These are phyloP conservation scores for Mareca penelope DNA, from an alignment of 2,797 vertebrate species.

Conservation along the genomic window DNA sequence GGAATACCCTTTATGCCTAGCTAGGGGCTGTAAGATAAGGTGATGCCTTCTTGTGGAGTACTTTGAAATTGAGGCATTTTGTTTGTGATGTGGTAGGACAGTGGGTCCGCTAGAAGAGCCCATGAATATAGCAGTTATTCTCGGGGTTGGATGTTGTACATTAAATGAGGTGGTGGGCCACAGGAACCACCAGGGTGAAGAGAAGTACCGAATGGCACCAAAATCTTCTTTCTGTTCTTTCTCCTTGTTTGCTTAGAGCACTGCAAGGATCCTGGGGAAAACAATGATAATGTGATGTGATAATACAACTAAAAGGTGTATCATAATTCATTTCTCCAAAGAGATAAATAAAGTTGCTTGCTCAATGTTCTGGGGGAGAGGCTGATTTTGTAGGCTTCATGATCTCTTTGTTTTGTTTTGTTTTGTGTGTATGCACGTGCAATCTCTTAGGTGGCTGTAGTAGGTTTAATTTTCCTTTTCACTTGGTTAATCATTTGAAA, in stretches of 20 bases:
- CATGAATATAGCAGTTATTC: not conserved
- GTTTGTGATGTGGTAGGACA: not conserved
- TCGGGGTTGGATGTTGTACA: not conserved
- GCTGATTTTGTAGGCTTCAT: constrained; percentile 2
- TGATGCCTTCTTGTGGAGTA: not conserved
- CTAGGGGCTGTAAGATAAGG: not conserved
- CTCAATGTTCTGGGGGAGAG: not conserved
- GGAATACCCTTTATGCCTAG: not conserved
- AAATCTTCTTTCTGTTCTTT: not conserved
- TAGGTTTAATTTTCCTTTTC: not conserved
- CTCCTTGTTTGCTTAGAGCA: not conserved
- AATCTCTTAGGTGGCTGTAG: not conserved
- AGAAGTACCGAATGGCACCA: not conserved
- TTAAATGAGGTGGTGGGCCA: not conserved
- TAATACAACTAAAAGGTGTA: not conserved
- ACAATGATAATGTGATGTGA: accelerated
- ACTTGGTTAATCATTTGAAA: not conserved
- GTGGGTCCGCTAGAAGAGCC: not conserved
- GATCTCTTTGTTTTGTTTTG: not conserved
- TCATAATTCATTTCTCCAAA: not conserved
- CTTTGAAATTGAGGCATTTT: not conserved
- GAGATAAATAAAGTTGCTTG: not conserved
- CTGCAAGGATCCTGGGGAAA: not conserved
- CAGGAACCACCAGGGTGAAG: not conserved
- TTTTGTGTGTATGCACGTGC: not conserved